Conservation (phyloP, 2,113 vertebrate species). For the Ochotona princeps region DNA sequence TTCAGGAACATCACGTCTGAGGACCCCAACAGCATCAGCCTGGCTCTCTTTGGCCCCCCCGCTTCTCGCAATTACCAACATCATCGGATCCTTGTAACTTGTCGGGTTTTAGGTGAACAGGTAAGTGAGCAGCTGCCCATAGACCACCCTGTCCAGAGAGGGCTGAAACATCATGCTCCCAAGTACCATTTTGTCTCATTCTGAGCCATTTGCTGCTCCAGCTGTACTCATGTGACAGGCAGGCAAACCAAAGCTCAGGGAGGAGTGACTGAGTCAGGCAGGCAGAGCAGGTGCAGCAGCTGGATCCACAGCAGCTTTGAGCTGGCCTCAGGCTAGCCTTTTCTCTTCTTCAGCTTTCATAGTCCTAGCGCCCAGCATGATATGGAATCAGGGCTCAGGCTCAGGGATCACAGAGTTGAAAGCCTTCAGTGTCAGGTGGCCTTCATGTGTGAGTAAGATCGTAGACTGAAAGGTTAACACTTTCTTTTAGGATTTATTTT, state of each 20-base stretch:
- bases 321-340: not conserved
- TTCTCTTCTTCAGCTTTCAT: not conserved
- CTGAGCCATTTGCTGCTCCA: not conserved
- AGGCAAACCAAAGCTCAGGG: not conserved
- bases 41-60: constrained; percentile 85
- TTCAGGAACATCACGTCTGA: constrained; percentile 90
- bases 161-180: fast-evolving
- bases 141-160: not conserved
- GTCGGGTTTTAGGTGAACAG: constrained; percentile 93
- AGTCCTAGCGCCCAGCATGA: too few relatives aligned
- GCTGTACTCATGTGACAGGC: not conserved
- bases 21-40: constrained; percentile 83
- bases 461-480: not conserved
- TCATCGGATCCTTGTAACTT: constrained; percentile 91
- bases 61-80: constrained; percentile 89
- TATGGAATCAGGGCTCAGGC: not conserved
- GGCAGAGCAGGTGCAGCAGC: fast-evolving
- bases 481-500: too few relatives aligned
- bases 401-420: not conserved
- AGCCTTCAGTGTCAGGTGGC: not conserved
- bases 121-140: constrained; percentile 80
- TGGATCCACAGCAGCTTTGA: not conserved
- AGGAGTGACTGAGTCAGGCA: not conserved
- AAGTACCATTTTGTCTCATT: not conserved
- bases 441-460: not conserved